Conservation (phyloP, 2,888 invertebrate species). For the Hydrotaea diabolus region DNA sequence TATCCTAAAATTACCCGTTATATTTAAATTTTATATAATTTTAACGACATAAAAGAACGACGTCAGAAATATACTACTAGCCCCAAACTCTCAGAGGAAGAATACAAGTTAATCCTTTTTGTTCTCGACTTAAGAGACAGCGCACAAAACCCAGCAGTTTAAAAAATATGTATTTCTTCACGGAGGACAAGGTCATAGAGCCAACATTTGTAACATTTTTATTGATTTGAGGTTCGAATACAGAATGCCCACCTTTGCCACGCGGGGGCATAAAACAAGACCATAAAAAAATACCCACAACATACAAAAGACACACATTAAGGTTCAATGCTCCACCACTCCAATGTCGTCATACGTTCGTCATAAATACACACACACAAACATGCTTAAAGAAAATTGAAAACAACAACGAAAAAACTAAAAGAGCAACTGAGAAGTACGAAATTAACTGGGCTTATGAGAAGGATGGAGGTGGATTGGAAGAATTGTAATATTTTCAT, state of each 20-base stretch:
- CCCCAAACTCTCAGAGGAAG: too few relatives aligned
- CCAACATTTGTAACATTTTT: too few relatives aligned
- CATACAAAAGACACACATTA: slow-evolving; percentile 49
- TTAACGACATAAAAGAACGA: too few relatives aligned
- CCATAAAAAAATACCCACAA: slow-evolving; percentile 19
- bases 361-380: slow-evolving; percentile 29
- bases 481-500: background rate
- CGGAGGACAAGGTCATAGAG: too few relatives aligned
- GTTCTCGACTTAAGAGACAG: too few relatives aligned
- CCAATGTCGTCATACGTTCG: slow-evolving; percentile 39
- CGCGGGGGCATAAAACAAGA: too few relatives aligned
- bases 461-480: background rate
- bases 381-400: slow-evolving; percentile 26
- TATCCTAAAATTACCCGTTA: too few relatives aligned
- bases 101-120: too few relatives aligned
- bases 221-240: background rate
- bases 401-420: slow-evolving; percentile 20
- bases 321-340: slow-evolving; percentile 67
- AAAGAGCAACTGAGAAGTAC: slow-evolving; percentile 4
- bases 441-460: slow-evolving; percentile 25
- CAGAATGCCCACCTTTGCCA: background rate
- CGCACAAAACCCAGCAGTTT: too few relatives aligned
- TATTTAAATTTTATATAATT: too few relatives aligned
- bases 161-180: too few relatives aligned
- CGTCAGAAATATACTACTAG: too few relatives aligned